Conservation (phyloP, 2,888 invertebrate genomes). For the Parascotia fuliginaria region DNA sequence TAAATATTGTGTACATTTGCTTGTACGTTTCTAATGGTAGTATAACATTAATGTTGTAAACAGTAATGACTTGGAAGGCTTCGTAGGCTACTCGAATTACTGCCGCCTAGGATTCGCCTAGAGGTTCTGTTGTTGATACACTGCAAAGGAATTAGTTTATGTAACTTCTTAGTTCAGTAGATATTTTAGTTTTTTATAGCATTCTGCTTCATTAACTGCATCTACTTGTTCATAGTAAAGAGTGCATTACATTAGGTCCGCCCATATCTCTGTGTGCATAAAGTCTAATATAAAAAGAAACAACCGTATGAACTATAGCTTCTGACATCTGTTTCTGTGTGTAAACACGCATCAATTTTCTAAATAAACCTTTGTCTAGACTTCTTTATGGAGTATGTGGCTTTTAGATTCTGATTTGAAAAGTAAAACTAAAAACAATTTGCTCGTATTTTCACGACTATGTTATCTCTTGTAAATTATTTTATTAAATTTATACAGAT, state of each 20-base stretch:
- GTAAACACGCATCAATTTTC: neutral
- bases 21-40: constrained; percentile 3
- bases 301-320: too few species aligned
- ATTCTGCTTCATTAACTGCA: too few species aligned
- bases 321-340: too few species aligned
- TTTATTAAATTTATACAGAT: too few species aligned
- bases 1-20: constrained; percentile 14
- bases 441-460: neutral
- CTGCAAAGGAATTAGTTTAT: neutral
- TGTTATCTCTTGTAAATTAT: neutral
- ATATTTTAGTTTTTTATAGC: too few species aligned
- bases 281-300: too few species aligned
- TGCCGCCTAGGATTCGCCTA: constrained; percentile 38
- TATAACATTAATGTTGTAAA: constrained; percentile 16
- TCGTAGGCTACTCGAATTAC: constrained; percentile 48
- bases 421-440: neutral
- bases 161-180: too few species aligned
- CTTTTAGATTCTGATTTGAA: neutral
- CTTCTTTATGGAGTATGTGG: neutral
- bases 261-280: too few species aligned
- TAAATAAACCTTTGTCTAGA: constrained; percentile 3
- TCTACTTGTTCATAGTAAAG: too few species aligned
- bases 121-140: constrained; percentile 11
- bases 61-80: constrained; percentile 44
- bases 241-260: too few species aligned